Base-by-base conservation (phyloP, 1,140 invertebrate genomes). In the Drosophila miranda region DNA sequence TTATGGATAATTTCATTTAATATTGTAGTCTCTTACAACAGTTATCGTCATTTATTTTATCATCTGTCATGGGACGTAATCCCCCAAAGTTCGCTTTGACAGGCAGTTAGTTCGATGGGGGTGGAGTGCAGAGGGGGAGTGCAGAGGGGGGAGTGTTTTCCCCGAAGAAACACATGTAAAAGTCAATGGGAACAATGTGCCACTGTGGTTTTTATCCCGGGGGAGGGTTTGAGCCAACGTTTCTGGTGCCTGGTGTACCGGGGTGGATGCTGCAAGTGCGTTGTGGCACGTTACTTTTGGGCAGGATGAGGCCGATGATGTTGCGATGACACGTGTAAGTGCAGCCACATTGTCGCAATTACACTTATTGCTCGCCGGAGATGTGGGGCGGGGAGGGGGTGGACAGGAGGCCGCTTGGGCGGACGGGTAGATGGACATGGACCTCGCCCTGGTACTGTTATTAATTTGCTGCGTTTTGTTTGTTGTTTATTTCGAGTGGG, bases 281-380 rank as follows among this genome's bases (percentile, higher is more conserved):
- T 63, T 13, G 34, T 38, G 59, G 50, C 60, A 75, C 74, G 78
- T 77, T 75, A 49, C 34, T 48, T 42, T 60, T 57, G 41, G 68
- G 46, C 51, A 70, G 56, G 48, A 43, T 45, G 52, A 53, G 50
- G 53, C n/a, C 38, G 53, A 50, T 64, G 59, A 74, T 67, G 58
- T 46, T 63, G 75, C 41, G 81, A 78, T 78, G 86, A 89, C 86
- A 89, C 86, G 86, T 89, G 86, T 89, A 89, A 89, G 81, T 78
- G 75, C 86, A 78, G 63, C 81, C 80, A 86, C 86, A 82, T 81
- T 89, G 86, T 89, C 71, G 86, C 86, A 89, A 89, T 89, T 89
- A 89, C 83, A 79, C 86, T 79, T 56, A 11, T 16, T 68, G 55
- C 48, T 45, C 8, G 34, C 34, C 34, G 5, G 11, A 1, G 34